A percentile compares a stretch with the other conserved stretches of the same genome.
Evolutionary conservation across 1,140 invertebrate species (phyloP).

Genomic region (Dinothrombium tinctorium): DNA sequence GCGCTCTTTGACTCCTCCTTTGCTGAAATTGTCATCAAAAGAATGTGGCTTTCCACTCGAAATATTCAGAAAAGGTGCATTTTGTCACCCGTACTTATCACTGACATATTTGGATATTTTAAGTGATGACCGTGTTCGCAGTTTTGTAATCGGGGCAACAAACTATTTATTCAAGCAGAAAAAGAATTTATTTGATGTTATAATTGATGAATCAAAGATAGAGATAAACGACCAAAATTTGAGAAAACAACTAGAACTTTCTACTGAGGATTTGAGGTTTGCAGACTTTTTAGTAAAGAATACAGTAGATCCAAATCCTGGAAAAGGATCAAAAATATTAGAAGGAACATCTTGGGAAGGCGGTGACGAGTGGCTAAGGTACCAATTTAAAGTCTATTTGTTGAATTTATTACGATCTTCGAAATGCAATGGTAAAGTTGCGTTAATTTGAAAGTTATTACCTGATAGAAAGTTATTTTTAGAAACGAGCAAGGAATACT

Average conservation of each 20-base stretch:
- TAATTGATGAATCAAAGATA: constrained; percentile 62
- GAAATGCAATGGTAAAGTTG: constrained; percentile 36
- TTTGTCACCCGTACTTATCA: constrained; percentile 87
- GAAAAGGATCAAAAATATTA: background rate
- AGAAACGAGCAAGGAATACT: constrained; percentile 47
- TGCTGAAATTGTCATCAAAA: constrained; percentile 18
- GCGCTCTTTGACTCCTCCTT: constrained; percentile 4
- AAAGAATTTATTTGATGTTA: constrained; percentile 65
- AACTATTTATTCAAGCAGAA: constrained; percentile 94
- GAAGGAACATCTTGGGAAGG: constrained; percentile 45
- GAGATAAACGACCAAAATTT: constrained; percentile 66
- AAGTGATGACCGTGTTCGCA: constrained; percentile 57
- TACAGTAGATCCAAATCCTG: background rate
- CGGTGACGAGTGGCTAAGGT: constrained; percentile 79
- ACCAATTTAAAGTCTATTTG: constrained; percentile 79
- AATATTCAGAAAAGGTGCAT: constrained; percentile 69
- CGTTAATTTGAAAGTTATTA: no score
- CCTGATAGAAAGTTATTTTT: constrained; percentile 12
- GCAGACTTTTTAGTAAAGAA: constrained; percentile 47
- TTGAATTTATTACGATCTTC: constrained; percentile 61
- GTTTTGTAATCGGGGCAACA: constrained; percentile 84
- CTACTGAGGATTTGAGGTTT: constrained; percentile 84
- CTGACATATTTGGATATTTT: constrained; percentile 82
- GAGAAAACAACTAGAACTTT: constrained; percentile 52
- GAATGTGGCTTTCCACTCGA: constrained; percentile 64